These are phyloP conservation scores for Monopis laevigella DNA, from an alignment of 2,888 invertebrate species.

Conservation along the genomic window DNA sequence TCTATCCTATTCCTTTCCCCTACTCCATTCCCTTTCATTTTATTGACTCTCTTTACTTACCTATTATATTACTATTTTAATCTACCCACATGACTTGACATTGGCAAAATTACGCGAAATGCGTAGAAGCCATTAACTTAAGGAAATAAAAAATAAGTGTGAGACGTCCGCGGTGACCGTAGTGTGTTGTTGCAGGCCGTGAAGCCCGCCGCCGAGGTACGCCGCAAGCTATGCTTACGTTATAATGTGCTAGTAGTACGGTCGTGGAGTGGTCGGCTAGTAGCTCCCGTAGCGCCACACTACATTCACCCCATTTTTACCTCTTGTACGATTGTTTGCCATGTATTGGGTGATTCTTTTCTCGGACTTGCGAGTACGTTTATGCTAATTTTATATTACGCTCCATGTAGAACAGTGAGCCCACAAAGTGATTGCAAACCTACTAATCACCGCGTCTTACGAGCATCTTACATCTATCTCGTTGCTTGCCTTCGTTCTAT, in stretches of 20 bases:
- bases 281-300: too few relatives aligned
- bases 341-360: slow-evolving; percentile 46
- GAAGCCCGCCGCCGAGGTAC: slow-evolving; percentile 75
- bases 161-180: slow-evolving; percentile 35
- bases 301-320: slow-evolving; percentile 21
- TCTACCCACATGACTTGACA: too few relatives aligned
- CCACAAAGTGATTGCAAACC: slow-evolving; percentile 45
- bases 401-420: slow-evolving; percentile 61
- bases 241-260: slow-evolving; percentile 49
- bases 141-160: too few relatives aligned
- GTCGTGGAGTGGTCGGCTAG: background rate
- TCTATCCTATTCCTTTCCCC: too few relatives aligned
- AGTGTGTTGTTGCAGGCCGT: slow-evolving; percentile 74
- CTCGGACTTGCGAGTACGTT: slow-evolving; percentile 23
- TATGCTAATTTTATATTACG: slow-evolving; percentile 41
- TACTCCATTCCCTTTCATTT: too few relatives aligned
- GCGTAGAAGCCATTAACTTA: too few relatives aligned
- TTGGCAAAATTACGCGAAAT: too few relatives aligned
- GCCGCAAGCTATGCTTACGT: slow-evolving; percentile 49
- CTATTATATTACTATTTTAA: too few relatives aligned
- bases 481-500: slow-evolving; percentile 10
- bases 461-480: slow-evolving; percentile 7
- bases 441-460: slow-evolving; percentile 9
- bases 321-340: slow-evolving; percentile 37
- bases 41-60: too few relatives aligned